phyloP scores from a whole-genome alignment of 2,113 vertebrate genomes.

The Ameiurus melas region DNA sequence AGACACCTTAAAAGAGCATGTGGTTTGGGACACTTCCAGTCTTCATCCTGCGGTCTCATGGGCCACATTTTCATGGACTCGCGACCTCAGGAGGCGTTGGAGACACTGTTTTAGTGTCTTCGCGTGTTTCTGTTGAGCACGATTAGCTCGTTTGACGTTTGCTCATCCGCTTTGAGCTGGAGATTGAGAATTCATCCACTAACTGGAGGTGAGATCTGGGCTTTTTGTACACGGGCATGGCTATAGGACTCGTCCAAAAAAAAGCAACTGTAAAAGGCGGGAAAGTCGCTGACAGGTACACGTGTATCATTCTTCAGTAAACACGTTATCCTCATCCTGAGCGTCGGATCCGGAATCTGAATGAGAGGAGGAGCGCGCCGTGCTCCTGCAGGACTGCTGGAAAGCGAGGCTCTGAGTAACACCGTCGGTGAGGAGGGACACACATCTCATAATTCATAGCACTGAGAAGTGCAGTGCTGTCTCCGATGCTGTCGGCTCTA shows the following conservation, averaged over 20 bases:
- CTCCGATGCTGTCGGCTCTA: slow-evolving; percentile 24
- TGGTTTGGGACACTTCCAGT: background rate
- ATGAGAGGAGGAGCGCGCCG: background rate
- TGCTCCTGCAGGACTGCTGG: background rate
- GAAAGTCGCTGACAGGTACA: background rate
- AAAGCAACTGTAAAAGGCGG: background rate
- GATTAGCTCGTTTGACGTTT: too few relatives aligned
- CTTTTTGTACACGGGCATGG: background rate
- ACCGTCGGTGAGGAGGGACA: background rate
- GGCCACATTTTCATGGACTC: background rate
- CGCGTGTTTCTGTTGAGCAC: too few relatives aligned
- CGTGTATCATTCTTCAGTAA: background rate
- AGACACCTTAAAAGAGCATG: background rate
- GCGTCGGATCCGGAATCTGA: background rate
- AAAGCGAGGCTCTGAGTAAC: background rate
- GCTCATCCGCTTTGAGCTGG: background rate
- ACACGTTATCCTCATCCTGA: background rate
- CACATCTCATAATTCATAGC: background rate
- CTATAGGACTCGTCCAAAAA: background rate
- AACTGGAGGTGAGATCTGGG: background rate
- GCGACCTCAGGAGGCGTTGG: background rate
- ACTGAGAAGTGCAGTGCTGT: background rate
- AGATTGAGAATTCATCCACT: background rate
- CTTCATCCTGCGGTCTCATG: background rate
- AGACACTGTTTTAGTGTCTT: background rate